These are phyloP conservation scores for Endomychus coccineus DNA, from an alignment of 2,888 invertebrate species.

Conservation along the genomic window DNA sequence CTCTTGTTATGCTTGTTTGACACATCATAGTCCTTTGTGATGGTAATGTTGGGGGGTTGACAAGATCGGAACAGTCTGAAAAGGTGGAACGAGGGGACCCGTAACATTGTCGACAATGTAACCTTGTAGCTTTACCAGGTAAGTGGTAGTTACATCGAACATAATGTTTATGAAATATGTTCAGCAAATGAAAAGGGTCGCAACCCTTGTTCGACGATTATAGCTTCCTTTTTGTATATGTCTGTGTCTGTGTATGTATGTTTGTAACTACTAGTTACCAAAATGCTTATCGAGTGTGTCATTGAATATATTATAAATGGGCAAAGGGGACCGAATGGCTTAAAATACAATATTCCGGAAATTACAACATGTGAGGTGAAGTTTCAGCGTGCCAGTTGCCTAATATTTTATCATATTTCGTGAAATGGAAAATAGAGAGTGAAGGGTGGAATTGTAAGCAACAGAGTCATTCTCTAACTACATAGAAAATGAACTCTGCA, in stretches of 20 bases:
- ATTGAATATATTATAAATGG: no score
- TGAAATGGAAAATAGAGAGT: no score
- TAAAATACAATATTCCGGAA: no score
- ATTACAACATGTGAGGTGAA: no score
- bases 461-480: no score
- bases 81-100: constrained; percentile 12
- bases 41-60: constrained; percentile 6
- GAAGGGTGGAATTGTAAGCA: no score
- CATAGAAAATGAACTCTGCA: no score
- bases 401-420: no score
- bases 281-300: constrained; percentile 13
- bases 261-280: constrained; percentile 13
- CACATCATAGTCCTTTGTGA: constrained; percentile 9
- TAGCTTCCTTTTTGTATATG: constrained; percentile 8
- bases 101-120: constrained; percentile 23
- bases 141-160: constrained; percentile 33
- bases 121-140: constrained; percentile 24
- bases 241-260: constrained; percentile 11
- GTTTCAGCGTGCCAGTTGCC: no score
- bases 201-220: constrained; percentile 15
- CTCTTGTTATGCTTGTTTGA: constrained; percentile 8
- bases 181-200: constrained; percentile 26
- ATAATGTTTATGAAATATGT: constrained; percentile 34
- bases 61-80: constrained; percentile 1
- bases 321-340: no score